These are phyloP conservation scores for Crenuchus spilurus DNA, from an alignment of 2,797 vertebrate genomes.

Conservation along the genomic window DNA sequence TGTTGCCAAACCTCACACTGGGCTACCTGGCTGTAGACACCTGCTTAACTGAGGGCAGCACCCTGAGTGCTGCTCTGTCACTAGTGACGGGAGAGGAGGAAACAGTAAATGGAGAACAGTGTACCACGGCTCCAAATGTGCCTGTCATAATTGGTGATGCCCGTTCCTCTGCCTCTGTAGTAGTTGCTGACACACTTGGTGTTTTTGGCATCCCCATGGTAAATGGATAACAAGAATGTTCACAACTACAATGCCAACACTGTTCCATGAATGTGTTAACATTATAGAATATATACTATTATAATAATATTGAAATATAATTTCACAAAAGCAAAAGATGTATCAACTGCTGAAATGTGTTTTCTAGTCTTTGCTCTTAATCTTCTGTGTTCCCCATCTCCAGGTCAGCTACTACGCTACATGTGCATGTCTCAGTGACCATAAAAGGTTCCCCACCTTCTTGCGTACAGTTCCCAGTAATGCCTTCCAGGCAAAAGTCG, in stretches of 20 bases:
- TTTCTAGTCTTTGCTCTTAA: not conserved
- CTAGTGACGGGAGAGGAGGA: constrained; percentile 57
- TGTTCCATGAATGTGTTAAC: no score
- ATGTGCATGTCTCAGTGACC: constrained; percentile 67
- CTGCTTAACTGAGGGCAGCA: constrained; percentile 56
- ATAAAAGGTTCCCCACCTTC: constrained; percentile 58
- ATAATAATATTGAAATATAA: no score
- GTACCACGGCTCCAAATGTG: constrained; percentile 44
- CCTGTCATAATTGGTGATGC: constrained; percentile 63
- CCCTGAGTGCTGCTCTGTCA: constrained; percentile 57
- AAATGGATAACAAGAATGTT: no score
- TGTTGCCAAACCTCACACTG: constrained; percentile 63
- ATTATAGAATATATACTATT: not conserved
- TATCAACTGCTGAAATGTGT: not conserved
- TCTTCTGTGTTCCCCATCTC: constrained; percentile 4
- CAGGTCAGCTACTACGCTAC: constrained; percentile 67
- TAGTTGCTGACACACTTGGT: constrained; percentile 62
- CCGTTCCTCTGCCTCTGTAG: constrained; percentile 57
- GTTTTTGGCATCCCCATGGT: constrained; percentile 65
- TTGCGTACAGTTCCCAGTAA: constrained; percentile 63
- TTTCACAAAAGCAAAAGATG: not conserved
- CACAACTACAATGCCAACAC: no score
- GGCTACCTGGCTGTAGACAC: constrained; percentile 64
- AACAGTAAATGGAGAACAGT: constrained; percentile 41
- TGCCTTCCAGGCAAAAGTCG: constrained; percentile 60